phyloP scores from a whole-genome alignment of 2,888 invertebrate genomes.

The Xylota sylvarum region DNA sequence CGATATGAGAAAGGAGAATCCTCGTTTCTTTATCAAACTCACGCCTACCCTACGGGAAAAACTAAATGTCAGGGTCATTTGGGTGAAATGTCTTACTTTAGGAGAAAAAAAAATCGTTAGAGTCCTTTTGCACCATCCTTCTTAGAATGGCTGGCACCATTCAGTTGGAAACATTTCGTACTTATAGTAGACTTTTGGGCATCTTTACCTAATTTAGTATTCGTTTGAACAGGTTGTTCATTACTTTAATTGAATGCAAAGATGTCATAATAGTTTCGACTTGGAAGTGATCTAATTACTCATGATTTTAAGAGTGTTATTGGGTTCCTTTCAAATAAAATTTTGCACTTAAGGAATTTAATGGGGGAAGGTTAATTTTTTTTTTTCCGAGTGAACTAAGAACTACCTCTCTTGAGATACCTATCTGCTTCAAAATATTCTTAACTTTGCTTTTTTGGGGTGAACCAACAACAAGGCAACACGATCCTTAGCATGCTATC shows the following conservation, averaged over 20 bases:
- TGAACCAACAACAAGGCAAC: too few relatives aligned
- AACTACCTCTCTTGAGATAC: too few relatives aligned
- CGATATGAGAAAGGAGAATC: background rate
- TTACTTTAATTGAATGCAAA: slow-evolving; percentile 53
- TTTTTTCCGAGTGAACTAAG: too few relatives aligned
- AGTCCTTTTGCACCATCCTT: background rate
- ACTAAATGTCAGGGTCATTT: slow-evolving; percentile 28
- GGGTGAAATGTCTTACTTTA: slow-evolving; percentile 6
- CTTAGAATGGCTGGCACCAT: too few relatives aligned
- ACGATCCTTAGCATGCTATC: too few relatives aligned
- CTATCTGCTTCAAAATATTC: too few relatives aligned
- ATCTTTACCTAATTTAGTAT: slow-evolving; percentile 47
- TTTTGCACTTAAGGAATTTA: background rate
- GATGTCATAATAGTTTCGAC: slow-evolving; percentile 39
- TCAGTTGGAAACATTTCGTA: background rate
- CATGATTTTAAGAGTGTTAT: background rate
- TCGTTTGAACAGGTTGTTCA: slow-evolving; percentile 34
- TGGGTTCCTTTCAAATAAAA: too few relatives aligned
- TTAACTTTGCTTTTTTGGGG: too few relatives aligned
- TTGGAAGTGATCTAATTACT: slow-evolving; percentile 43
- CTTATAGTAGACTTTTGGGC: slow-evolving; percentile 37
- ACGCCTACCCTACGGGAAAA: slow-evolving; percentile 2
- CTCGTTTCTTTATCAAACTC: background rate
- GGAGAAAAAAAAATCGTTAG: slow-evolving; percentile 15
- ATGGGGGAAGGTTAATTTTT: too few relatives aligned